A percentile compares a stretch with the other conserved stretches of the same genome.
Evolutionary conservation across 2,888 invertebrate species (phyloP).

Genomic region (Microdon myrmicae): DNA sequence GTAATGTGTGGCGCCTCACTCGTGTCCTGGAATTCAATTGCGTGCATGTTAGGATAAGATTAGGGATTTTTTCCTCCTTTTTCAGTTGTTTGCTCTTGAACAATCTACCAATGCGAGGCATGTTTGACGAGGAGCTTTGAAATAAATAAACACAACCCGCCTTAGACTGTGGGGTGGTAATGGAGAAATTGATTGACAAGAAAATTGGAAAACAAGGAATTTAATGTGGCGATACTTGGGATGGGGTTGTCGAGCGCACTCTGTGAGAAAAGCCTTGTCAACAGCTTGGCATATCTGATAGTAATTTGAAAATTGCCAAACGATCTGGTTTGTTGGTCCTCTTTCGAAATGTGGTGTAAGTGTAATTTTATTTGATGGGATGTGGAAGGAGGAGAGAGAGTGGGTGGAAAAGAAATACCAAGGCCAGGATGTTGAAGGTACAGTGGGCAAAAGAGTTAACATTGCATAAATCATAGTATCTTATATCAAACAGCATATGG

Average conservation of each 20-base stretch:
- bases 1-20: slow-evolving; percentile 41
- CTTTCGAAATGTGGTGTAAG: no score
- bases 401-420: no score
- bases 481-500: no score
- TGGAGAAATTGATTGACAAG: slow-evolving; percentile 48
- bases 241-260: slow-evolving; percentile 13
- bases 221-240: slow-evolving; percentile 15
- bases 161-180: slow-evolving; percentile 18
- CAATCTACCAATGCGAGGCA: slow-evolving; percentile 12
- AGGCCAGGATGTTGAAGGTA: no score
- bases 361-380: no score
- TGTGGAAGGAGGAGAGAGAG: no score
- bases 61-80: slow-evolving; percentile 22
- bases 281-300: slow-evolving; percentile 35
- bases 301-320: slow-evolving; percentile 37
- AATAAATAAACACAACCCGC: slow-evolving; percentile 25
- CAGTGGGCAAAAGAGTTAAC: no score
- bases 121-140: slow-evolving; percentile 29
- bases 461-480: no score
- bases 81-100: neutral
- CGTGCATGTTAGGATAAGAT: slow-evolving; percentile 49
- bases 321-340: slow-evolving; percentile 11
- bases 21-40: slow-evolving; percentile 44
- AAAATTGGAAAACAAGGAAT: slow-evolving; percentile 52
- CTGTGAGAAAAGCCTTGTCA: slow-evolving; percentile 34